Percentiles rank a stretch among this genome's conserved stretches.
phyloP scores from a whole-genome alignment of 1,140 invertebrate species.

The Diorhabda carinulata region DNA sequence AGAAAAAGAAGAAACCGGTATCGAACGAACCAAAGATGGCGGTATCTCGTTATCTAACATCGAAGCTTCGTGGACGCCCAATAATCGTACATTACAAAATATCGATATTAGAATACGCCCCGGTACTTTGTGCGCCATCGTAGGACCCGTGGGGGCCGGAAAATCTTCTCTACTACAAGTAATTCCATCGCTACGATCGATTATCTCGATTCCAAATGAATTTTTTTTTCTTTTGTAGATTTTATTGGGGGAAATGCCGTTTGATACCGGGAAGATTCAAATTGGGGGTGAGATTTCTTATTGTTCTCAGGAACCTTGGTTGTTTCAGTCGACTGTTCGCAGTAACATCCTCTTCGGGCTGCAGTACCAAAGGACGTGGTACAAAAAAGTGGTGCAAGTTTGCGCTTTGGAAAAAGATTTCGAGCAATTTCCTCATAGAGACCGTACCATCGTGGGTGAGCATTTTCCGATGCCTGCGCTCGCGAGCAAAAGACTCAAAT shows the following conservation, averaged over 20 bases:
- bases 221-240: no score
- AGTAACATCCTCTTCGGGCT: slow-evolving; percentile 77
- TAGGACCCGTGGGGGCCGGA: slow-evolving; percentile 75
- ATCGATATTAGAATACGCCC: slow-evolving; percentile 60
- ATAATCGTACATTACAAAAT: slow-evolving; percentile 53
- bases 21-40: slow-evolving; percentile 34
- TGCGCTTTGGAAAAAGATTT: slow-evolving; percentile 64
- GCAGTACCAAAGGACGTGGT: slow-evolving; percentile 54
- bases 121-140: slow-evolving; percentile 68
- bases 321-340: slow-evolving; percentile 69
- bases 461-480: slow-evolving; percentile 45
- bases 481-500: slow-evolving; percentile 50
- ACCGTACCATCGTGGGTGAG: slow-evolving; percentile 83
- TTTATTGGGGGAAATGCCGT: no score
- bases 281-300: slow-evolving; percentile 60
- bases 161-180: slow-evolving; percentile 74
- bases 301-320: slow-evolving; percentile 86
- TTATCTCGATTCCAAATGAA: no score
- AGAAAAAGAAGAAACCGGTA: slow-evolving; percentile 49
- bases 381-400: slow-evolving; percentile 55
- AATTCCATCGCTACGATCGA: no score
- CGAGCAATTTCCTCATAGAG: slow-evolving; percentile 65
- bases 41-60: slow-evolving; percentile 52
- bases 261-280: no score
- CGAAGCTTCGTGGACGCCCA: slow-evolving; percentile 59